Percentiles rank a stretch among this genome's conserved stretches.
phyloP scores from a whole-genome alignment of 2,113 vertebrate genomes.

The Micronycteris hirsuta region DNA sequence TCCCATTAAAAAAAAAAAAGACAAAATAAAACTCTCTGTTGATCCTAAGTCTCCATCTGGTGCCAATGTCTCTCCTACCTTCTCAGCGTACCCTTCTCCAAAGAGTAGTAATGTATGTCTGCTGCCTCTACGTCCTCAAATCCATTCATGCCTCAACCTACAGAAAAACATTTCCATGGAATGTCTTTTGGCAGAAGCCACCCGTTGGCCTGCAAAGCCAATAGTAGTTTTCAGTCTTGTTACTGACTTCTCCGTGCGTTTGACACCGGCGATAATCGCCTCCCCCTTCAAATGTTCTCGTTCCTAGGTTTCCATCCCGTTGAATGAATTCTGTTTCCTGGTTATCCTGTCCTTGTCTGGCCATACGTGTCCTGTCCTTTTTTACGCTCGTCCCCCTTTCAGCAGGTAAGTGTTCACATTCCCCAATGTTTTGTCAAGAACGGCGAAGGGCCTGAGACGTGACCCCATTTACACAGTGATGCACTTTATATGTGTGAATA shows the following conservation, averaged over 20 bases:
- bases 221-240: background rate
- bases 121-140: background rate
- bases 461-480: background rate
- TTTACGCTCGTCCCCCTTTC: background rate
- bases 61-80: background rate
- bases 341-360: background rate
- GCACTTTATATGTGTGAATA: background rate
- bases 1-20: background rate
- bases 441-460: background rate
- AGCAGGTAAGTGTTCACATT: background rate
- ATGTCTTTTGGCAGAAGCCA: background rate
- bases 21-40: background rate
- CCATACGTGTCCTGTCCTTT: background rate
- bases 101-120: background rate
- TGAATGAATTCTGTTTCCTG: background rate
- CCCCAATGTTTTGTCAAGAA: background rate
- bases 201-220: background rate
- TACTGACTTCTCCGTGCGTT: background rate
- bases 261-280: background rate
- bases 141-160: background rate
- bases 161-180: background rate
- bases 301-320: background rate
- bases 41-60: background rate
- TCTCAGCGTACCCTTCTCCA: background rate
- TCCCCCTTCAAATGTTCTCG: background rate